These are phyloP conservation scores for Chionis minor DNA, from an alignment of 2,113 vertebrate genomes.

Conservation along the genomic window DNA sequence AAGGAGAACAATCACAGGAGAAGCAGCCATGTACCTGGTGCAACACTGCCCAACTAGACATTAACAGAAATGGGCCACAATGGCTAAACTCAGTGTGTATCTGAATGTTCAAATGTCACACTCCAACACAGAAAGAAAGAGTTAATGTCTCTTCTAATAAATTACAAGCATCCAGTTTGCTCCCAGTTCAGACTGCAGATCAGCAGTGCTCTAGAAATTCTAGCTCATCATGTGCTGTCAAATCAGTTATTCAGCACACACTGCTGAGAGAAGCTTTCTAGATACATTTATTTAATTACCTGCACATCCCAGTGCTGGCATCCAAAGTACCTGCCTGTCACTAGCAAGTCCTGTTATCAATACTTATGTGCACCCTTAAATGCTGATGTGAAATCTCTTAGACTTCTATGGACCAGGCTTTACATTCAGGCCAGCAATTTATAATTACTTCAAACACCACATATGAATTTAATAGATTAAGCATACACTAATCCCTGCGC, in stretches of 20 bases:
- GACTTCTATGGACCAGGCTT: not conserved
- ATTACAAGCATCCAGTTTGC: not conserved
- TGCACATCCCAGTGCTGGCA: not conserved
- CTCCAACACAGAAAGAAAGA: not conserved
- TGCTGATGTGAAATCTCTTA: not conserved
- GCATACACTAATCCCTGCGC: not conserved
- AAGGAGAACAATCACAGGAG: not conserved
- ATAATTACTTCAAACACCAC: not conserved
- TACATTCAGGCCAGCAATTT: constrained; percentile 3
- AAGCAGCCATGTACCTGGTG: fast-evolving
- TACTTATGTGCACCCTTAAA: not conserved
- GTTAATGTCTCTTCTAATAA: not conserved
- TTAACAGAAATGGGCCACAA: not conserved
- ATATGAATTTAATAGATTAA: not conserved
- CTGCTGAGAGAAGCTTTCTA: constrained; percentile 21
- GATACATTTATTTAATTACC: constrained; percentile 53
- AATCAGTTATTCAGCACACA: not conserved
- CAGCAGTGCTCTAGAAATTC: constrained; percentile 23
- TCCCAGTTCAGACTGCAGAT: not conserved
- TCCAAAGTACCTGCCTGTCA: constrained; percentile 19
- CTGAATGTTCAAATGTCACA: not conserved
- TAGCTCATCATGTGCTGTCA: not conserved
- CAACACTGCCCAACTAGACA: not conserved
- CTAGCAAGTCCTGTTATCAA: not conserved
- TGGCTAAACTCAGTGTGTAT: not conserved